Evolutionary conservation across 2,888 invertebrate species (phyloP).

Genomic region (Molorchus minor): DNA sequence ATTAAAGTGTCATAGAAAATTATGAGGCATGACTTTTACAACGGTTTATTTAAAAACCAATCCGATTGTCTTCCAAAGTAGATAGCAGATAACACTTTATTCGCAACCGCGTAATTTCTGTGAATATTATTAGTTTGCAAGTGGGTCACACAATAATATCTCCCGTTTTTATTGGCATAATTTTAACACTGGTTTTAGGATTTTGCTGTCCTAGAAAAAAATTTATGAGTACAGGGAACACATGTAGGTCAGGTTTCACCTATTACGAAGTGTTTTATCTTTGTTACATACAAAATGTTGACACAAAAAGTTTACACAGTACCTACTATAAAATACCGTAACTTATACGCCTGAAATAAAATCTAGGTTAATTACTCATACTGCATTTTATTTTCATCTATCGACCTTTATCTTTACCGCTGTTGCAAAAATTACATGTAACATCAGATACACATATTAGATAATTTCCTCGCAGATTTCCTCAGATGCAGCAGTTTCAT

Average conservation of each 20-base stretch:
- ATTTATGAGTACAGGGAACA: neutral
- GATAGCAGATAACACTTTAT: too few relatives aligned
- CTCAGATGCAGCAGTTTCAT: too few relatives aligned
- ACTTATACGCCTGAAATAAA: neutral
- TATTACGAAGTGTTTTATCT: slow-evolving; percentile 12
- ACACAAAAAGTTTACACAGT: slow-evolving; percentile 7
- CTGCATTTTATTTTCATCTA: too few relatives aligned
- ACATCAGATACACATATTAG: too few relatives aligned
- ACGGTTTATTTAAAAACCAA: neutral
- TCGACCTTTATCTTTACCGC: too few relatives aligned
- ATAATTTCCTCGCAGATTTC: too few relatives aligned
- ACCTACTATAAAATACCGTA: neutral
- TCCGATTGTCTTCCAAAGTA: too few relatives aligned
- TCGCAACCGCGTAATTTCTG: too few relatives aligned
- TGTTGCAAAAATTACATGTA: too few relatives aligned
- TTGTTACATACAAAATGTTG: slow-evolving; percentile 10
- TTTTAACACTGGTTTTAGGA: neutral
- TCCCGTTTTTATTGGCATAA: slow-evolving; percentile 8
- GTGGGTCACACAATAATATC: neutral
- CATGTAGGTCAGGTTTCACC: slow-evolving; percentile 20
- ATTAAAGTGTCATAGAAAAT: slow-evolving; percentile 12
- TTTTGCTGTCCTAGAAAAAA: slow-evolving; percentile 1
- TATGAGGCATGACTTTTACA: neutral
- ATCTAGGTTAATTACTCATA: neutral
- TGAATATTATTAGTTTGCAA: too few relatives aligned